Evolutionary conservation across 2,113 vertebrate species (phyloP).

Genomic region (Hiodon tergisus): DNA sequence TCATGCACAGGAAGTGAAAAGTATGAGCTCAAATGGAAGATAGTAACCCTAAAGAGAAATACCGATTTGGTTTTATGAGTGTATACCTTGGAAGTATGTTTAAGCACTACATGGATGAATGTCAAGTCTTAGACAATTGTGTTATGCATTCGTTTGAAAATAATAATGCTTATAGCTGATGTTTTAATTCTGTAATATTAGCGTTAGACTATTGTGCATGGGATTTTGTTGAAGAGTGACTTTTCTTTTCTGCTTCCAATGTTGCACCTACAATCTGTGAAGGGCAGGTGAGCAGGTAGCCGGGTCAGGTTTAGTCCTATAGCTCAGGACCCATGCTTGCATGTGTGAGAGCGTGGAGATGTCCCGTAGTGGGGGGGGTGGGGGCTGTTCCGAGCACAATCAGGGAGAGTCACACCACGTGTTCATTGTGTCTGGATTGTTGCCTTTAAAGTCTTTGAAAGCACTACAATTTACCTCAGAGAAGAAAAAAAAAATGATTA

Average conservation of each 20-base stretch:
- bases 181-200: conserved; percentile 28
- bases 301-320: conserved; percentile 48
- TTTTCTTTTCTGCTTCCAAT: conserved; percentile 32
- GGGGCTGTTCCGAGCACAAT: conserved; percentile 60
- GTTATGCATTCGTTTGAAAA: conserved; percentile 20
- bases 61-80: conserved; percentile 14
- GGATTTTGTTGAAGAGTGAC: conserved; percentile 32
- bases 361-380: not conserved
- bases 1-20: conserved; percentile 10
- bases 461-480: conserved; percentile 67
- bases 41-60: not conserved
- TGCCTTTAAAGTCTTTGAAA: conserved; percentile 62
- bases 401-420: conserved; percentile 62
- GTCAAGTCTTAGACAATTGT: conserved; percentile 19
- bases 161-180: not conserved
- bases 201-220: conserved; percentile 35
- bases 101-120: conserved; percentile 2
- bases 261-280: conserved; percentile 39
- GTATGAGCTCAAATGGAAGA: not conserved
- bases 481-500: conserved; percentile 9
- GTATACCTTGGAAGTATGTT: conserved; percentile 13
- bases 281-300: conserved; percentile 47
- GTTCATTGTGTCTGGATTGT: conserved; percentile 51
- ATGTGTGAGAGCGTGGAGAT: conserved; percentile 47
- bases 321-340: conserved; percentile 50